A percentile compares a stretch with the other conserved stretches of the same genome.
Conservation (phyloP, 2,888 invertebrate genomes). For the Unio delphinus region DNA sequence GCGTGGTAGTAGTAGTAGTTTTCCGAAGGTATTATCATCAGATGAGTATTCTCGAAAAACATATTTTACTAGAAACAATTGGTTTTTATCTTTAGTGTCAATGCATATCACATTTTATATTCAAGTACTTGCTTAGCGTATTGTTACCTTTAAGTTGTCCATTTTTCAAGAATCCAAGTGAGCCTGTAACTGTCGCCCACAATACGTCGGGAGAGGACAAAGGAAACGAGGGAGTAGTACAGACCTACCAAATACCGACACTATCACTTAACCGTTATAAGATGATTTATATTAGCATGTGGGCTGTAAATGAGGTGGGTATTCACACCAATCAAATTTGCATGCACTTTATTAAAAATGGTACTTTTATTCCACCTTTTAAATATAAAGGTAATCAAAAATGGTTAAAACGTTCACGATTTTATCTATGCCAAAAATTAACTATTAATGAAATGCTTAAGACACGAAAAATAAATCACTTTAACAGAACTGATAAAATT, state of each 20-base stretch:
- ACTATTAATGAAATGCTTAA: too few relatives aligned
- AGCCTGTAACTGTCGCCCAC: constrained; percentile 13
- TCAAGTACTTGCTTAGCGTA: background rate
- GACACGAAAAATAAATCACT: too few relatives aligned
- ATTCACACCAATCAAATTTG: background rate
- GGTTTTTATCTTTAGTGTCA: too few relatives aligned
- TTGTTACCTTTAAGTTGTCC: background rate
- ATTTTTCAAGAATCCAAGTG: constrained; percentile 8
- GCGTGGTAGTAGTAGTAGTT: too few relatives aligned
- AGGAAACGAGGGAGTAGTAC: constrained; percentile 24
- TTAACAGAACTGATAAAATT: too few relatives aligned
- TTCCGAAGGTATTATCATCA: too few relatives aligned
- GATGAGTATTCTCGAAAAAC: too few relatives aligned
- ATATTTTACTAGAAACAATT: too few relatives aligned
- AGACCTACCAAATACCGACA: constrained; percentile 14
- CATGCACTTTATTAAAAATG: background rate
- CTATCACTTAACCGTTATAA: constrained; percentile 8
- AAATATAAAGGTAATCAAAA: too few relatives aligned
- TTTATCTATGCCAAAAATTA: too few relatives aligned
- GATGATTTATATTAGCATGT: constrained; percentile 24
- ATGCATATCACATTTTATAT: too few relatives aligned
- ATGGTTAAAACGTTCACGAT: too few relatives aligned
- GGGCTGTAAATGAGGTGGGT: constrained; percentile 30
- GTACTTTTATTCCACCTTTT: background rate
- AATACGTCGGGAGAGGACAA: constrained; percentile 6